phyloP scores from a whole-genome alignment of 2,113 vertebrate genomes.

The Eublepharis macularius region DNA sequence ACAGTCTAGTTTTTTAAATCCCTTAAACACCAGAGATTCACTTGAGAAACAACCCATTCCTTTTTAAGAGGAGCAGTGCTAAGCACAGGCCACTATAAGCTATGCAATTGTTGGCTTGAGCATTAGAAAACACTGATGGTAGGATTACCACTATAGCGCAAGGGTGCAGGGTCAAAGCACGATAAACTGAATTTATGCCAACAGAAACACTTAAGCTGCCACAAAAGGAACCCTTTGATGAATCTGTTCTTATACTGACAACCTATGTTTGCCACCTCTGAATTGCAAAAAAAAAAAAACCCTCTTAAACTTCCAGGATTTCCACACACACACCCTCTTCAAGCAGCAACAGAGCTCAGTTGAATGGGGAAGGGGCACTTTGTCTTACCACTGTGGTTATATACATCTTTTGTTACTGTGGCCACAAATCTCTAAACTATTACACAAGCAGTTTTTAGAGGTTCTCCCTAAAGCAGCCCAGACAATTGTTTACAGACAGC shows the following conservation, averaged over 20 bases:
- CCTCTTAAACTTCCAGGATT: background rate
- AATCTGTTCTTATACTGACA: slow-evolving; percentile 19
- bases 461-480: background rate
- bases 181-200: slow-evolving; percentile 26
- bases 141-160: slow-evolving; percentile 25
- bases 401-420: background rate
- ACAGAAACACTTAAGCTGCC: slow-evolving; percentile 39
- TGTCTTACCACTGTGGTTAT: background rate
- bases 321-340: background rate
- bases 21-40: slow-evolving; percentile 20
- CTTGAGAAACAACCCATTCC: background rate
- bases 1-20: slow-evolving; percentile 21
- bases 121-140: slow-evolving; percentile 20
- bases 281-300: background rate
- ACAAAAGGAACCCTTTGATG: slow-evolving; percentile 26
- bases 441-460: slow-evolving; percentile 34
- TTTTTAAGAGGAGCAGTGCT: background rate
- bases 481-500: background rate
- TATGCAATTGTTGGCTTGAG: slow-evolving; percentile 33
- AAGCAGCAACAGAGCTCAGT: background rate
- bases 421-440: slow-evolving; percentile 6
- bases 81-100: background rate
- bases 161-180: slow-evolving; percentile 42
- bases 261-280: slow-evolving; percentile 15
- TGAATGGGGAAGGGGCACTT: background rate